A percentile compares a stretch with the other conserved stretches of the same genome.
These are phyloP conservation scores for Indicator indicator DNA, from an alignment of 2,113 vertebrate genomes.

Conservation along the genomic window DNA sequence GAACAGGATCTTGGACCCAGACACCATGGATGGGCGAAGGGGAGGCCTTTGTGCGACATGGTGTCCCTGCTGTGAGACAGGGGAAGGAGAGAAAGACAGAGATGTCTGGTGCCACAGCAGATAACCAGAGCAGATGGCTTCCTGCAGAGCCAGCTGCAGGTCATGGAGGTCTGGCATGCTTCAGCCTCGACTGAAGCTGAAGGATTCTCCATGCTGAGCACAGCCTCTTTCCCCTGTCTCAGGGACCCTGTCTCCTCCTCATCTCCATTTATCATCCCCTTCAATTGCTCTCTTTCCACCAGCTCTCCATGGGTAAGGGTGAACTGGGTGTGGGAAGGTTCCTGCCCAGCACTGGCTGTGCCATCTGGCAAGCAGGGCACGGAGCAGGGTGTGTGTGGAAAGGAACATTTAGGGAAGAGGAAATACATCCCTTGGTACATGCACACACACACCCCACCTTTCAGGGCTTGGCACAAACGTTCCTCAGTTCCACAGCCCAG, in stretches of 20 bases:
- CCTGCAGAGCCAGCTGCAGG: neutral
- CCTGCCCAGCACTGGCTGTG: neutral
- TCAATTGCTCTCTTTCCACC: accelerated
- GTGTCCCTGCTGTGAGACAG: neutral
- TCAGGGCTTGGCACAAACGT: neutral
- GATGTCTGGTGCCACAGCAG: neutral
- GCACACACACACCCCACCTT: accelerated
- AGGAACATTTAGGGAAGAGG: neutral
- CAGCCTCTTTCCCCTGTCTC: neutral
- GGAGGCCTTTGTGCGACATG: neutral
- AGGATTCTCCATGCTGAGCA: neutral
- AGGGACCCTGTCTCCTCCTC: neutral
- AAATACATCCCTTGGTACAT: neutral
- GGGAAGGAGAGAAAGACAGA: neutral
- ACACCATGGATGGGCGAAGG: accelerated
- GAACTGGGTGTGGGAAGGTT: neutral
- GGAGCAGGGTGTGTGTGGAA: neutral
- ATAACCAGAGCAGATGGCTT: neutral
- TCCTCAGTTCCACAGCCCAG: neutral
- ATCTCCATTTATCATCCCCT: neutral
- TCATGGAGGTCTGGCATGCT: neutral
- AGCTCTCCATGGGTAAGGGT: neutral
- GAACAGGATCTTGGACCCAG: neutral
- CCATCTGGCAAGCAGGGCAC: neutral
- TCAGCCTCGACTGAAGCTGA: neutral